Percentiles rank a stretch among this genome's conserved stretches.
Evolutionary conservation across 2,888 invertebrate genomes (phyloP).

Genomic region (Parnassius smintheus): DNA sequence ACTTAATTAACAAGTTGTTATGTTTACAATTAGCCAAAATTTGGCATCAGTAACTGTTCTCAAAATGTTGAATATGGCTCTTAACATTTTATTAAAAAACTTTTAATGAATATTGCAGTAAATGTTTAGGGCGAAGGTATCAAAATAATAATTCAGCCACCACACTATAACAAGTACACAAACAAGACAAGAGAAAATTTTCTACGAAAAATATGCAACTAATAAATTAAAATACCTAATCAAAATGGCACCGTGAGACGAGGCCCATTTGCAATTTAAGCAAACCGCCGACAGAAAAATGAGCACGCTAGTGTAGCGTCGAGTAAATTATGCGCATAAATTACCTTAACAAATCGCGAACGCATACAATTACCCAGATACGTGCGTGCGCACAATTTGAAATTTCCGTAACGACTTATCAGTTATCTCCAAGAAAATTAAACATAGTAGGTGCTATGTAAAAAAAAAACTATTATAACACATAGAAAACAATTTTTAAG

Average conservation of each 20-base stretch:
- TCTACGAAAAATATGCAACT: not conserved
- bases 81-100: too few relatives aligned
- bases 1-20: too few relatives aligned
- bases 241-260: constrained; percentile 2
- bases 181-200: not conserved
- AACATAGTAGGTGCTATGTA: too few relatives aligned
- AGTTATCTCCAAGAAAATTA: not conserved
- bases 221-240: not conserved
- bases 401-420: constrained; percentile 30
- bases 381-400: constrained; percentile 34
- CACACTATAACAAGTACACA: not conserved
- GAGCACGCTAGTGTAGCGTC: constrained; percentile 34
- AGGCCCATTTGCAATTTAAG: constrained; percentile 24
- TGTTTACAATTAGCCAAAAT: too few relatives aligned
- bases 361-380: constrained; percentile 28
- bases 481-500: too few relatives aligned
- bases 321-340: constrained; percentile 54
- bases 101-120: too few relatives aligned
- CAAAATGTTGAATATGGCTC: too few relatives aligned
- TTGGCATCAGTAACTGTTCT: too few relatives aligned
- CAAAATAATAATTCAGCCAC: too few relatives aligned
- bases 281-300: constrained; percentile 35
- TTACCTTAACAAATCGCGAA: constrained; percentile 38
- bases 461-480: too few relatives aligned
- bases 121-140: too few relatives aligned